Evolutionary conservation across 2,113 vertebrate species (phyloP).

Genomic region (Rhineura floridana): DNA sequence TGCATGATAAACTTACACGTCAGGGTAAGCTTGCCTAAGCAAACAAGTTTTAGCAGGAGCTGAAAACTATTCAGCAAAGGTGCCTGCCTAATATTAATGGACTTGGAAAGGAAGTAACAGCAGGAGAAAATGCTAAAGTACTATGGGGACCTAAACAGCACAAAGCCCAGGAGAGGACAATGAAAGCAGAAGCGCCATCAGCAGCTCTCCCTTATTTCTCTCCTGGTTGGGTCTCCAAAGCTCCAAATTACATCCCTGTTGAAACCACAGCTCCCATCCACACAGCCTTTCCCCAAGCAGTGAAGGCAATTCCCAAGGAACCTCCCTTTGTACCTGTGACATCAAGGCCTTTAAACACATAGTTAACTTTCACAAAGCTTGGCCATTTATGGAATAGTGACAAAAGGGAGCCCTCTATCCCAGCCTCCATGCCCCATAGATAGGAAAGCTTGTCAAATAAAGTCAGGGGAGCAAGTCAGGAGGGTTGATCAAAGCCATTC

Average conservation of each 20-base stretch:
- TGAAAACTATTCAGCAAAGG: too few species aligned
- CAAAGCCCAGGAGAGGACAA: neutral
- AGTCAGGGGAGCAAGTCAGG: conserved; percentile 25
- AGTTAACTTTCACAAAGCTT: neutral
- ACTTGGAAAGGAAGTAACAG: neutral
- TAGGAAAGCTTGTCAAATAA: conserved; percentile 10
- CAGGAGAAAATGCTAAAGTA: conserved; percentile 21
- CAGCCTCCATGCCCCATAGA: conserved; percentile 31
- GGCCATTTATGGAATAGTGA: conserved; percentile 12
- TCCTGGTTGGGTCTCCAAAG: neutral
- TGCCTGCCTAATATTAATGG: neutral
- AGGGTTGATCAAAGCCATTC: conserved; percentile 48
- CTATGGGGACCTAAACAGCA: neutral
- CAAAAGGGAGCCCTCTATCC: conserved; percentile 27
- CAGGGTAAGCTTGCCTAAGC: too few species aligned
- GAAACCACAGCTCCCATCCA: accelerated
- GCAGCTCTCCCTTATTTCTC: conserved; percentile 10
- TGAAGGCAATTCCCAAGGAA: neutral
- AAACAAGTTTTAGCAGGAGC: too few species aligned
- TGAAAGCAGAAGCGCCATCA: neutral
- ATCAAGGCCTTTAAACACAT: neutral
- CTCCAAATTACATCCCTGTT: neutral
- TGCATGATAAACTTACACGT: too few species aligned
- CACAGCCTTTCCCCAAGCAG: neutral
- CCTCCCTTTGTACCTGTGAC: neutral